A percentile compares a stretch with the other conserved stretches of the same genome.
Evolutionary conservation across 2,888 invertebrate species (phyloP).

Genomic region (Diaperis boleti): DNA sequence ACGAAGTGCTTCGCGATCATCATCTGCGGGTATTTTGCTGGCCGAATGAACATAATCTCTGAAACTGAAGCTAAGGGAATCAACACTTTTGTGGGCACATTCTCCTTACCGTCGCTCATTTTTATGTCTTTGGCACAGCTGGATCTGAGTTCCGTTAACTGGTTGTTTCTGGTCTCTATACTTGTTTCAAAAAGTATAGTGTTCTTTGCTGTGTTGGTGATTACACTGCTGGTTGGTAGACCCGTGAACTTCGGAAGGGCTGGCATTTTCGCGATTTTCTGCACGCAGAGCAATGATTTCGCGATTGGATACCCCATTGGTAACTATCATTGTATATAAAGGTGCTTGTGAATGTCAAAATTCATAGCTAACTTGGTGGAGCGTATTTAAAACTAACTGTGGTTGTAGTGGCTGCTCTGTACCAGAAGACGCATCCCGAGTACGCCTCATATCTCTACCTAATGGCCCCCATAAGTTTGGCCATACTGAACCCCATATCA

Average conservation of each 20-base stretch:
- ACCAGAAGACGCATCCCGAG: conserved; percentile 87
- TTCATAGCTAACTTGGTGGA: too few species aligned
- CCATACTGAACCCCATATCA: conserved; percentile 92
- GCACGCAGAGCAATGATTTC: conserved; percentile 98
- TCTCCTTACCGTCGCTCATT: conserved; percentile 92
- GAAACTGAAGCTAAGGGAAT: conserved; percentile 90
- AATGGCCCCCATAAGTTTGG: conserved; percentile 93
- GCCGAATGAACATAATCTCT: conserved; percentile 84
- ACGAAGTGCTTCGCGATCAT: conserved; percentile 94
- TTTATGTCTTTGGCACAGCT: conserved; percentile 90
- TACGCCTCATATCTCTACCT: conserved; percentile 92
- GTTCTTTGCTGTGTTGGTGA: conserved; percentile 82
- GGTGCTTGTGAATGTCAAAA: too few species aligned
- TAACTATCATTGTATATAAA: too few species aligned
- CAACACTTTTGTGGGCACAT: conserved; percentile 92
- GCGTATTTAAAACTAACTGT: conserved; percentile 9
- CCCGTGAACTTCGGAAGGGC: conserved; percentile 87
- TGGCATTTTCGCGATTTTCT: conserved; percentile 93
- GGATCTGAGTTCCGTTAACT: conserved; percentile 87
- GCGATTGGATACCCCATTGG: conserved; percentile 96
- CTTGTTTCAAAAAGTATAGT: conserved; percentile 87
- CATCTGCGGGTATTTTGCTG: conserved; percentile 90
- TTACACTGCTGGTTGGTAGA: conserved; percentile 83
- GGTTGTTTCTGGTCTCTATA: conserved; percentile 90
- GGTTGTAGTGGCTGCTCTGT: conserved; percentile 84